Evolutionary conservation across 2,888 invertebrate species (phyloP), one percentile per base, ranked within the genome.

Genomic region (Branchellion lobata): DNA sequence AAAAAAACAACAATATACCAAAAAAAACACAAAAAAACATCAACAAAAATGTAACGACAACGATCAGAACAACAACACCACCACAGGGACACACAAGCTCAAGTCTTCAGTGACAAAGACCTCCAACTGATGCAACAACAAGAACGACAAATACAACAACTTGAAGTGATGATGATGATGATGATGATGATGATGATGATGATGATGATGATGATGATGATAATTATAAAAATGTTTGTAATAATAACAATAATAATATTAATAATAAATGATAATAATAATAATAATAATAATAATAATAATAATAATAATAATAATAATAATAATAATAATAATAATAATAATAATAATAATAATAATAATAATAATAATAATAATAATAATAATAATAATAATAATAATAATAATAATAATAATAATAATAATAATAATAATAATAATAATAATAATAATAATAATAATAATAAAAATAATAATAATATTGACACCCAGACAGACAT

Each of bases 71-170:
- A n/a, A n/a, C n/a, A n/a, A n/a, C n/a, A n/a, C n/a, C n/a, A n/a
- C n/a, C n/a, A n/a, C n/a, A n/a, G n/a, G n/a, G n/a, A n/a, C n/a
- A n/a, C n/a, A n/a, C n/a, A n/a, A 40, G 14, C 40, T 8, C 8
- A 40, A 14, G 5, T 40, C 8, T 5, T 40, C 14, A 40, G 8
- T 8, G 40, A 40, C 8, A 40, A 75, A 3, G 75, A 75, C 53
- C 29, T 75, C 18, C 1, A 51, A n/a, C 14, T 27, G 18, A 29
- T 75, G 27, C 51, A 75, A 33, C 24, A 75, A 14, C 29, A 40
- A 5, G 75, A 75, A 53, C 31, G 75, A 53, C 75, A 75, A 51
- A 53, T 75, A 0, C 47, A 29, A 53, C 34, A 75, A 40, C 75
- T 75, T 29, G 75, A 75, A 33, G 75, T 75, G 27, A 53, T n/a